Evolutionary conservation across 1,140 invertebrate species (phyloP), one percentile per base, ranked within the genome.

Genomic region (Vanessa tameamea): DNA sequence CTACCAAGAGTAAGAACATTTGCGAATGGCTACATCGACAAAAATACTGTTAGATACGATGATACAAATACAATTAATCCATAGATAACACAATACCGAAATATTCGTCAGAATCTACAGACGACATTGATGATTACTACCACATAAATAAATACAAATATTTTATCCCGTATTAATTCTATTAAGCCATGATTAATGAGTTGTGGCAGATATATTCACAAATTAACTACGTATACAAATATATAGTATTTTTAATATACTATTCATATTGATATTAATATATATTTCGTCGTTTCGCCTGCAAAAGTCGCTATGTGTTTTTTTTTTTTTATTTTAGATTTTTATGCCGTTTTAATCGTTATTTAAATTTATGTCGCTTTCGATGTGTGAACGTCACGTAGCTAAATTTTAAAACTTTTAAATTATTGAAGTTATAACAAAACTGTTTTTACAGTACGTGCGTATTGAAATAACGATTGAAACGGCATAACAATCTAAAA

Each of bases 131-230:
- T 57, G 20, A 61, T 37, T 31, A 61, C 43, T 15, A 61, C 14
- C 12, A 61, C 57, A 61, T 61, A 61, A 31, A 61, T 61, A 61
- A 61, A 61, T 57, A 61, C 14, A 61, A 15, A 14, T n/a, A 61
- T 16, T 1, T 20, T 53, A 15, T 59, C 66, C 50, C 66, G 57
- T n/a, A 26, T 57, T 23, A 57, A 57, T 89, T 89, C 90, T 87
- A 90, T 92, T 92, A 92, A 89, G 88, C 90, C 90, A 92, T 92
- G 90, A 92, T 75, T 15, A n/a, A 78, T 76, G 77, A 85, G 77
- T 78, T 78, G 71, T 78, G 51, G 78, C 78, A 83, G 82, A 84
- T 64, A 73, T 68, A 74, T 72, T 69, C 59, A 71, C 48, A 76
- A 71, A 75, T 43, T 43, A 43, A 43, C 37, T 43, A 43, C 37